Conservation (phyloP, 2,888 invertebrate genomes). For the Melinaea marsaeus region DNA sequence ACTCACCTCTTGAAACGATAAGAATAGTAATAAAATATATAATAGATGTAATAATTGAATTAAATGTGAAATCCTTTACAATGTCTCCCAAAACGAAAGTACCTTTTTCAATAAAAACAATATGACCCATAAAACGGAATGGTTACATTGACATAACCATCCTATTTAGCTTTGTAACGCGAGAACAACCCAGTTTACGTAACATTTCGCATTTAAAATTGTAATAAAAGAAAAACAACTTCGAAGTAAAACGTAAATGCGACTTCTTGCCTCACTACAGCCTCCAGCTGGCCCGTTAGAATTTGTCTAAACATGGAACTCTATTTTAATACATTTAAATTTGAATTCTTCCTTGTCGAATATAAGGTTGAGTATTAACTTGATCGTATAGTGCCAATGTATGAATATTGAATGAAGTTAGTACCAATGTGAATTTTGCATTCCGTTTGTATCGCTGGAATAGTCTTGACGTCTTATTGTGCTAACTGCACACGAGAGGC, state of each 20-base stretch:
- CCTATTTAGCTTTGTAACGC: conserved; percentile 20
- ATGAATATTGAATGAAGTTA: conserved; percentile 39
- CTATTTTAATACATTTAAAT: conserved; percentile 15
- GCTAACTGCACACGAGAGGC: conserved; percentile 20
- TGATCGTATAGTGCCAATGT: conserved; percentile 22
- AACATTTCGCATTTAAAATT: conserved; percentile 30
- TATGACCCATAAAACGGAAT: conserved; percentile 26
- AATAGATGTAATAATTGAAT: neutral
- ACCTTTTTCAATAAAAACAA: conserved; percentile 6
- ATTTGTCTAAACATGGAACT: conserved; percentile 30
- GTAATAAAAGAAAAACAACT: conserved; percentile 33
- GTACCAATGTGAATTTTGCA: conserved; percentile 35
- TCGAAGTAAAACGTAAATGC: conserved; percentile 22
- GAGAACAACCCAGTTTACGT: conserved; percentile 24
- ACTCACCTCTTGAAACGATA: no score
- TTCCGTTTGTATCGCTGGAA: conserved; percentile 35
- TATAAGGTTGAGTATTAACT: conserved; percentile 17
- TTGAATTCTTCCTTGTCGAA: conserved; percentile 15
- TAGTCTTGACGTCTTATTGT: conserved; percentile 31
- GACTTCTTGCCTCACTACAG: conserved; percentile 11
- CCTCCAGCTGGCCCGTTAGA: conserved; percentile 23
- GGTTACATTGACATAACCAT: conserved; percentile 27
- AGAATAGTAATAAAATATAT: neutral
- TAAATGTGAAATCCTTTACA: neutral
- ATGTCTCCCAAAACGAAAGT: neutral